phyloP scores from a whole-genome alignment of 2,113 vertebrate species.

The Cercopithecus mona region DNA sequence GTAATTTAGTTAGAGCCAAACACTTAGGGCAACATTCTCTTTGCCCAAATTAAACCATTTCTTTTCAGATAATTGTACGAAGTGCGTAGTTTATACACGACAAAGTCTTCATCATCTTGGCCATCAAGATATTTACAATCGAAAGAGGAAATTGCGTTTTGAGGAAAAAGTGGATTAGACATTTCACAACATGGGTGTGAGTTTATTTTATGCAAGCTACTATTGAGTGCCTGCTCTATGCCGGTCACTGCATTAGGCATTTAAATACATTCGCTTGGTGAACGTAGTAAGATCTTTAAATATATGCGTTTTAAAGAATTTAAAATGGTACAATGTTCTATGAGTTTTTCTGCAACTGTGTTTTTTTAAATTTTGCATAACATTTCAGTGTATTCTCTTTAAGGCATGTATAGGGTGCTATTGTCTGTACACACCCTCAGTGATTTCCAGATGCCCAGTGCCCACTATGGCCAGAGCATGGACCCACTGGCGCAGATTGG shows the following conservation, averaged over 20 bases:
- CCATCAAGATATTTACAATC: not conserved
- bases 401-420: not conserved
- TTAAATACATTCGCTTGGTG: not conserved
- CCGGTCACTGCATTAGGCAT: accelerated
- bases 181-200: not conserved
- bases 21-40: not conserved
- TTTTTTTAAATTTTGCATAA: not conserved
- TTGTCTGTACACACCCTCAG: accelerated
- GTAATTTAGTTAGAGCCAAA: not conserved
- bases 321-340: not conserved
- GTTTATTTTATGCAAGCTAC: not conserved
- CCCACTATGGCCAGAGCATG: no score
- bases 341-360: not conserved
- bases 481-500: accelerated
- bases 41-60: not conserved
- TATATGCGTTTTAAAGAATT: not conserved
- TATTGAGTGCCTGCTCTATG: not conserved
- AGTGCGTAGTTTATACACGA: not conserved
- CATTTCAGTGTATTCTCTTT: not conserved
- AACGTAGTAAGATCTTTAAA: not conserved
- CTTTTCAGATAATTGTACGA: not conserved
- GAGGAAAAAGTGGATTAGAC: not conserved
- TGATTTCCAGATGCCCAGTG: accelerated
- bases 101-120: not conserved
- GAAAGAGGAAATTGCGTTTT: not conserved